Conservation (phyloP, 2,797 vertebrate genomes). For the Balearica regulorum region DNA sequence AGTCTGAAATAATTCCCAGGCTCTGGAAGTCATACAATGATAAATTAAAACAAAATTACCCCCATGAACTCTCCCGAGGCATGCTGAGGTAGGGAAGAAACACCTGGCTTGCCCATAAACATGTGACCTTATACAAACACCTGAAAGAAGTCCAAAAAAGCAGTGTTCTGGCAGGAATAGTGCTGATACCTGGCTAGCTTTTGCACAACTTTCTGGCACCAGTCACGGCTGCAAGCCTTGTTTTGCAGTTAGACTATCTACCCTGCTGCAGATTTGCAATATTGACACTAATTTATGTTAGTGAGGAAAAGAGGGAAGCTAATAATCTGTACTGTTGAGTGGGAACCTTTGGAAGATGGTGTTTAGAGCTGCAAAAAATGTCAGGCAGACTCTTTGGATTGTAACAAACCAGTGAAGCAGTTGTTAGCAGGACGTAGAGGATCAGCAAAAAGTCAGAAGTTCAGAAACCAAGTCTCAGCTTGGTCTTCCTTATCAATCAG, state of each 20-base stretch:
- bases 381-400: background rate
- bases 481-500: slow-evolving; percentile 32
- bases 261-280: background rate
- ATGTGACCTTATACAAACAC: background rate
- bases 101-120: background rate
- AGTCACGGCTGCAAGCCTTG: background rate
- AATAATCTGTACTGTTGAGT: background rate
- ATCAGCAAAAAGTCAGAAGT: background rate
- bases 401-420: background rate
- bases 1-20: background rate
- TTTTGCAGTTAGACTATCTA: background rate
- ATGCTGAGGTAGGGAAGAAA: background rate
- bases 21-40: background rate
- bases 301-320: background rate
- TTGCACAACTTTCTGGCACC: background rate
- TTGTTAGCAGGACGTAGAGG: background rate
- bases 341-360: background rate
- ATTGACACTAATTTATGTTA: background rate
- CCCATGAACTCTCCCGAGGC: background rate
- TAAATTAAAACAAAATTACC: background rate
- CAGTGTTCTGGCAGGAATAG: background rate
- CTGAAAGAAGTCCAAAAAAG: background rate
- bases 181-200: background rate
- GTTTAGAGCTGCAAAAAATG: background rate
- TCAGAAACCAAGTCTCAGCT: background rate